phyloP scores from a whole-genome alignment of 2,888 invertebrate species.

The Drosophila melanosoma region DNA sequence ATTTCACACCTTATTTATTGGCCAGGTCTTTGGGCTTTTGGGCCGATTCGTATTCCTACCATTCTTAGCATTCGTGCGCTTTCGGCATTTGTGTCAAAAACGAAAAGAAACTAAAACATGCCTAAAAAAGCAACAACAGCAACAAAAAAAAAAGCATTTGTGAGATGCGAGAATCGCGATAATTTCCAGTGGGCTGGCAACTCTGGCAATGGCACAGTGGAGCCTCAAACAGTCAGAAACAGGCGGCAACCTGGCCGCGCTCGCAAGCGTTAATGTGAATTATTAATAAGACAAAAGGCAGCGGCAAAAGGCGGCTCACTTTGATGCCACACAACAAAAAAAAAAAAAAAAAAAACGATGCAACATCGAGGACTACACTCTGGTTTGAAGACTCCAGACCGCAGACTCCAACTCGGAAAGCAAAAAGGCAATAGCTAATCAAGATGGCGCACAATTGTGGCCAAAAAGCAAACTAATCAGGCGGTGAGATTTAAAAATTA shows the following conservation, averaged over 20 bases:
- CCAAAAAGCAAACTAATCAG: conserved; percentile 82
- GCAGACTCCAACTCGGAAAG: neutral
- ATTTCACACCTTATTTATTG: conserved; percentile 84
- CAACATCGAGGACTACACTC: conserved; percentile 1
- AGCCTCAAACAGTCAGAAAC: conserved; percentile 29
- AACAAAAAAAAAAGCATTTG: conserved; percentile 19
- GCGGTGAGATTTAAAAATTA: conserved; percentile 85
- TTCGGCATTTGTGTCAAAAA: conserved; percentile 77
- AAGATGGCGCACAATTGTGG: conserved; percentile 75
- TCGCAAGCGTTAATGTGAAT: conserved; percentile 85
- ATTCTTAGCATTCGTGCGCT: conserved; percentile 67
- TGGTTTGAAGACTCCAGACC: neutral
- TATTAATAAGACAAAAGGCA: conserved; percentile 85
- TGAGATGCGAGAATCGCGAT: conserved; percentile 60
- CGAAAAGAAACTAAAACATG: conserved; percentile 33
- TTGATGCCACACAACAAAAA: conserved; percentile 57
- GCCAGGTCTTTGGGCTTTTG: conserved; percentile 44
- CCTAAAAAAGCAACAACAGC: conserved; percentile 38
- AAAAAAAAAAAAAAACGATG: conserved; percentile 19
- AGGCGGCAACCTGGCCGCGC: conserved; percentile 77
- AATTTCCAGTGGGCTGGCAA: conserved; percentile 68
- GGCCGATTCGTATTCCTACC: neutral
- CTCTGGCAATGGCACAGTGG: conserved; percentile 40
- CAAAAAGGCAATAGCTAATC: conserved; percentile 59
- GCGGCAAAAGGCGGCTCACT: conserved; percentile 74